Evolutionary conservation across 2,888 invertebrate species (phyloP), one percentile per base, ranked within the genome.

Genomic region (Rapana venosa): DNA sequence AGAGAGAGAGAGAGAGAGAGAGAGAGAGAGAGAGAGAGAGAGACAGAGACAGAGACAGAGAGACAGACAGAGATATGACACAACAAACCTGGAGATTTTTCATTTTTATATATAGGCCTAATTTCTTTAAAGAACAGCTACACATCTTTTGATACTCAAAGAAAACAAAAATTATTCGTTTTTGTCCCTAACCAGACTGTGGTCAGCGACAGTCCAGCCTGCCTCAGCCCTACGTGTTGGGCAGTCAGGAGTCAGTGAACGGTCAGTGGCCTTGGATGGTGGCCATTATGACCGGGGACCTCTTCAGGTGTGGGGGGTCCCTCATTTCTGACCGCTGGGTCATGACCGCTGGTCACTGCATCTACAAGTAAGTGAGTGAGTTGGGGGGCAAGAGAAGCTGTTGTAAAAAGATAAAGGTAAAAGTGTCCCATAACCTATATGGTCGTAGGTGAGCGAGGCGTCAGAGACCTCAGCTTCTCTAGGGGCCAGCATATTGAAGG

Each of bases 211-310:
- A 83, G 30, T 47, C 47, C 0, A 77, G 84, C 30, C n/a, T 91
- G 4, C 91, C 93, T 13, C 91, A 92, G 79, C 93, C 93, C 13
- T 92, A 93, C 84, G 91, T 94, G 17, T 87, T 94, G 66, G 94
- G 94, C 11, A 93, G 94, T 1, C 87, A 88, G 15, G 32, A 90
- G 17, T 93, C 94, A 4, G 91, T 91, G 32, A 47, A 87, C 6
- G 94, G 94, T 0, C 92, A 93, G 87, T 94, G 94, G 94, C 94
- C 94, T 5, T 94, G 94, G 94, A 91, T 90, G 47, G 94, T 93
- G 35, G 93, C 93, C 8, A 77, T 94, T 6, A 87, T 91, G 77
- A 87, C 90, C 1, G 94, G 93, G 0, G 77, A 84, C 17, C 87
- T 89, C 13, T 92, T 93, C 70, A 84, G 91, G n/a, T 94, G 94